Evolutionary conservation across 1,140 invertebrate genomes (phyloP).

Genomic region (Physella acuta): DNA sequence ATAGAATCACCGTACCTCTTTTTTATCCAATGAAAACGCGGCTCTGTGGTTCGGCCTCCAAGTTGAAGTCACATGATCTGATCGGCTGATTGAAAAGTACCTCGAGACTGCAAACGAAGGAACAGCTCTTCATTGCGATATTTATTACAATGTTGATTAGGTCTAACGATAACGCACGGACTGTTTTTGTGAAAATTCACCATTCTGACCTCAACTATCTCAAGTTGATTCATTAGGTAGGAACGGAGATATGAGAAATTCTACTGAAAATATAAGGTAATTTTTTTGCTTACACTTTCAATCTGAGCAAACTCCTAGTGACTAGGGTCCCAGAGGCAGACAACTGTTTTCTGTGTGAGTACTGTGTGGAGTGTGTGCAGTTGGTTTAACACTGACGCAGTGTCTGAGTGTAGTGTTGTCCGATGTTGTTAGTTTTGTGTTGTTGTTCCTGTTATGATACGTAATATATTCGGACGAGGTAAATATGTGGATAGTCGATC

Average conservation of each 20-base stretch:
- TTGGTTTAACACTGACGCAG: too few species aligned
- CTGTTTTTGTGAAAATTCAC: neutral
- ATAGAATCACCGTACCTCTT: conserved; percentile 23
- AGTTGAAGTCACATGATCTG: conserved; percentile 30
- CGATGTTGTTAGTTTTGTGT: too few species aligned
- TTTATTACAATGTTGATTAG: neutral
- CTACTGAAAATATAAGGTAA: too few species aligned
- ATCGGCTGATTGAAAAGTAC: conserved; percentile 23
- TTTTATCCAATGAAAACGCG: conserved; percentile 31
- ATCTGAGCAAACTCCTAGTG: too few species aligned
- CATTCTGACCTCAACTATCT: neutral
- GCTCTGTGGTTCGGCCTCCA: conserved; percentile 3
- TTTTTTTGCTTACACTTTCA: too few species aligned
- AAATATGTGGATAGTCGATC: too few species aligned
- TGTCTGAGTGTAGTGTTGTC: too few species aligned
- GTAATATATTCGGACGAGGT: too few species aligned
- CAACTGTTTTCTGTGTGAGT: too few species aligned
- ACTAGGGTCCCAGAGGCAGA: too few species aligned
- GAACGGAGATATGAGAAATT: neutral
- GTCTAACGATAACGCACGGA: neutral
- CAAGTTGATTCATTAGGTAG: neutral
- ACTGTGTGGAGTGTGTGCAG: too few species aligned
- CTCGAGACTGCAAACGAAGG: conserved; percentile 10
- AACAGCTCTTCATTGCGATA: neutral
- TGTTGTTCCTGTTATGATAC: too few species aligned